Evolutionary conservation across 2,113 vertebrate species (phyloP).

Genomic region (Sceloporus tristichus): DNA sequence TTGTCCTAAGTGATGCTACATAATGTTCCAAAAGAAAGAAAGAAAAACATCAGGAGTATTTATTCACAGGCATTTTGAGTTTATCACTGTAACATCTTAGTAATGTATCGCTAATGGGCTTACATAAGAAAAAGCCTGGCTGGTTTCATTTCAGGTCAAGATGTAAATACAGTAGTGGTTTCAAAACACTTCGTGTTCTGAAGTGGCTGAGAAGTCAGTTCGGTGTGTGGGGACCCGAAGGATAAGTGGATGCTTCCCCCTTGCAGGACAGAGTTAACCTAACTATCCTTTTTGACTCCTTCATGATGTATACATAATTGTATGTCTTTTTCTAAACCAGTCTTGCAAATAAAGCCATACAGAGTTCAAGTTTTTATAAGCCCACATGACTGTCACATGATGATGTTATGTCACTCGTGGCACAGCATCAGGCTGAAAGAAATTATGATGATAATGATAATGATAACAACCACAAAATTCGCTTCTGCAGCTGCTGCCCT

Average conservation of each 20-base stretch:
- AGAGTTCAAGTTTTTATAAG: not conserved
- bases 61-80: constrained; percentile 40
- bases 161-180: not conserved
- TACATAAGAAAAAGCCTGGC: not conserved
- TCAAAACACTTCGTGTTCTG: not conserved
- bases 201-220: no score
- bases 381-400: not conserved
- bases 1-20: not conserved
- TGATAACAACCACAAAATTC: not conserved
- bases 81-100: not conserved
- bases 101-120: not conserved
- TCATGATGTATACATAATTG: not conserved
- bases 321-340: not conserved
- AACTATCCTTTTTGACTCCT: not conserved
- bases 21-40: constrained; percentile 45
- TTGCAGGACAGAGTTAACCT: not conserved
- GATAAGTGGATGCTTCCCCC: not conserved
- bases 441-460: not conserved
- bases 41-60: constrained; percentile 30
- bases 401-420: not conserved
- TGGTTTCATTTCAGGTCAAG: not conserved
- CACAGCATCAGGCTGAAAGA: not conserved
- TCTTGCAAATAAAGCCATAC: not conserved
- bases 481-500: not conserved
- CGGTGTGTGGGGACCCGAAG: not conserved